These are phyloP conservation scores for Sterrhoptilus dennistouni DNA, from an alignment of 2,113 vertebrate species.

Conservation along the genomic window DNA sequence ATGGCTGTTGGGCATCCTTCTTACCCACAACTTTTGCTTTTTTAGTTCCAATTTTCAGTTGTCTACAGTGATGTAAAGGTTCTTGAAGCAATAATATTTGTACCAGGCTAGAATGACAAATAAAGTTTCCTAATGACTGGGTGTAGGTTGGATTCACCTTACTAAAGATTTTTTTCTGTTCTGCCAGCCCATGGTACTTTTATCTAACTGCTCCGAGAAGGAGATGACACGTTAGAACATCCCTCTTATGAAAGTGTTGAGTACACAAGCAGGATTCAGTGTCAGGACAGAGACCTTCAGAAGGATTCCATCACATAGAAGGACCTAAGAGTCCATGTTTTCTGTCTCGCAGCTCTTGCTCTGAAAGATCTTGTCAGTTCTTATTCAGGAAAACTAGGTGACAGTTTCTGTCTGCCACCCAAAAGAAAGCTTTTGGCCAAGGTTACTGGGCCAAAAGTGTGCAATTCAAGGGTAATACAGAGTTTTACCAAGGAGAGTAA, in stretches of 20 bases:
- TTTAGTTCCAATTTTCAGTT: neutral
- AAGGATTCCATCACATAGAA: neutral
- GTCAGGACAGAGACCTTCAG: neutral
- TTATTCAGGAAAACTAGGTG: neutral
- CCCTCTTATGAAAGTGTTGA: neutral
- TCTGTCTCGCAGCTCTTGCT: neutral
- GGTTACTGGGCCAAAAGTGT: neutral
- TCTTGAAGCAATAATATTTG: neutral
- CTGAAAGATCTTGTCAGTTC: neutral
- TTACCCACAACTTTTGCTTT: neutral
- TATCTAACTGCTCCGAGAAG: neutral
- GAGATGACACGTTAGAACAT: neutral
- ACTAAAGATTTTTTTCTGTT: neutral
- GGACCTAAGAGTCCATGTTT: neutral
- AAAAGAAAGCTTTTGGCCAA: neutral
- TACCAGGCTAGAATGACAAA: neutral
- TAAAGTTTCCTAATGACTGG: neutral
- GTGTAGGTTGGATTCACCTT: neutral
- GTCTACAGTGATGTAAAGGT: neutral
- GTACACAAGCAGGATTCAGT: neutral
- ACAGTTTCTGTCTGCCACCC: neutral
- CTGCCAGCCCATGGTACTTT: neutral
- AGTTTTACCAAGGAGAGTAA: neutral
- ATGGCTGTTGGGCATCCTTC: neutral
- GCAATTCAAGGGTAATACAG: neutral